A percentile compares a stretch with the other conserved stretches of the same genome.
These are phyloP conservation scores for Amphipoea lucens DNA, from an alignment of 2,888 invertebrate species.

Conservation along the genomic window DNA sequence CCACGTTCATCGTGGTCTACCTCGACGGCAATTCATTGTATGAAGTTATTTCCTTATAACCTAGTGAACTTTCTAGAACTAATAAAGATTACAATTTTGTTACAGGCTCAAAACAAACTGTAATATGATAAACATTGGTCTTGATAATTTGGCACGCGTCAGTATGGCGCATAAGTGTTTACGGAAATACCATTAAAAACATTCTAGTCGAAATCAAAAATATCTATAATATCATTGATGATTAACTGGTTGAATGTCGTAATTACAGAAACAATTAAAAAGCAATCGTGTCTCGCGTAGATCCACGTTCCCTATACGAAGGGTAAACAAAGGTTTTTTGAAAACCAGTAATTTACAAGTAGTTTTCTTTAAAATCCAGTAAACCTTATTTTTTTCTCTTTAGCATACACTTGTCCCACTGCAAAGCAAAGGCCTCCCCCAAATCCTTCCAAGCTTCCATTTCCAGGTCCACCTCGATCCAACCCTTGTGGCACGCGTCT, in stretches of 20 bases:
- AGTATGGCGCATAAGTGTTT: constrained; percentile 7
- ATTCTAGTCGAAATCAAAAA: neutral
- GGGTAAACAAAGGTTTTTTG: neutral
- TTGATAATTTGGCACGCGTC: constrained; percentile 49
- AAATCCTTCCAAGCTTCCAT: neutral
- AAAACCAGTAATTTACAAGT: neutral
- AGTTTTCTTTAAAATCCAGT: neutral
- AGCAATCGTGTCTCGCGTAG: too few species aligned
- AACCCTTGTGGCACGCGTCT: neutral
- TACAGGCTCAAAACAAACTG: neutral
- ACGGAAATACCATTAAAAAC: constrained; percentile 32
- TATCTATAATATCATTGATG: neutral
- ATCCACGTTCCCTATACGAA: too few species aligned
- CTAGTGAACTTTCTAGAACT: constrained; percentile 7
- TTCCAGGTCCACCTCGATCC: neutral
- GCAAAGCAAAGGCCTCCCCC: neutral
- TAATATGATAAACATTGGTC: constrained; percentile 47
- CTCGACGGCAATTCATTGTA: neutral
- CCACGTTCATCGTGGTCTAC: neutral
- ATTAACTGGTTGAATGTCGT: too few species aligned
- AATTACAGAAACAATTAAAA: too few species aligned
- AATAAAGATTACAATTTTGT: constrained; percentile 2
- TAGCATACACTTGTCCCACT: neutral
- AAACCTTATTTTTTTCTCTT: neutral
- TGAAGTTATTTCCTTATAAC: neutral